Percentiles rank a stretch among this genome's conserved stretches.
Evolutionary conservation across 2,113 vertebrate species (phyloP).

Genomic region (Xiphophorus couchianus): DNA sequence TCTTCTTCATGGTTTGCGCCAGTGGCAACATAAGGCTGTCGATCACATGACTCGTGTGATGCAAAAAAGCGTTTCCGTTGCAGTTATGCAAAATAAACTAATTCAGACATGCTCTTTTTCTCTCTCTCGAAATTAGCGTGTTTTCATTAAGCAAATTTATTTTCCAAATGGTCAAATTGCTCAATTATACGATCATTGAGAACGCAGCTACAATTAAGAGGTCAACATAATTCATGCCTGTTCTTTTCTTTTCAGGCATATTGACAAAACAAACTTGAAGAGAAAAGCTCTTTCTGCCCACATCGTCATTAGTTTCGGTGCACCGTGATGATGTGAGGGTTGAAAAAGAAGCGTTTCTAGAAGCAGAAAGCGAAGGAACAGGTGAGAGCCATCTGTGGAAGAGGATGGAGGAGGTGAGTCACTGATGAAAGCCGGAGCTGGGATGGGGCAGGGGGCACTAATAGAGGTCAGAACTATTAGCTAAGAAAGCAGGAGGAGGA

Average conservation of each 20-base stretch:
- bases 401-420: slow-evolving; percentile 33
- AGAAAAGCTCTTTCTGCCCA: background rate
- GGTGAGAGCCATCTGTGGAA: background rate
- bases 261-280: background rate
- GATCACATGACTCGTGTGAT: too few relatives aligned
- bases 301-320: background rate
- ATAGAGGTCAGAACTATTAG: slow-evolving; percentile 79
- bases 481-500: slow-evolving; percentile 57
- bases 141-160: too few relatives aligned
- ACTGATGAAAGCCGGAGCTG: slow-evolving; percentile 24
- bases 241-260: too few relatives aligned
- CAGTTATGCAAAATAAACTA: too few relatives aligned
- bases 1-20: too few relatives aligned
- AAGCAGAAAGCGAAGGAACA: background rate
- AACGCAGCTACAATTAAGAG: too few relatives aligned
- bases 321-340: background rate
- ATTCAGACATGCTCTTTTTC: too few relatives aligned
- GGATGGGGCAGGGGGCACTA: slow-evolving; percentile 55
- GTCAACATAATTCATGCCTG: background rate
- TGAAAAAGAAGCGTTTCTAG: background rate
- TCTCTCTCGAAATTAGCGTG: too few relatives aligned
- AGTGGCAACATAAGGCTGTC: too few relatives aligned
- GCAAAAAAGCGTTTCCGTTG: too few relatives aligned
- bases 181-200: too few relatives aligned
- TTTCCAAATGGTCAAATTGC: too few relatives aligned